Conservation (phyloP, 30 jellyfish, hydroid and myxozoan genomes). For the Aurelia sp. region DNA sequence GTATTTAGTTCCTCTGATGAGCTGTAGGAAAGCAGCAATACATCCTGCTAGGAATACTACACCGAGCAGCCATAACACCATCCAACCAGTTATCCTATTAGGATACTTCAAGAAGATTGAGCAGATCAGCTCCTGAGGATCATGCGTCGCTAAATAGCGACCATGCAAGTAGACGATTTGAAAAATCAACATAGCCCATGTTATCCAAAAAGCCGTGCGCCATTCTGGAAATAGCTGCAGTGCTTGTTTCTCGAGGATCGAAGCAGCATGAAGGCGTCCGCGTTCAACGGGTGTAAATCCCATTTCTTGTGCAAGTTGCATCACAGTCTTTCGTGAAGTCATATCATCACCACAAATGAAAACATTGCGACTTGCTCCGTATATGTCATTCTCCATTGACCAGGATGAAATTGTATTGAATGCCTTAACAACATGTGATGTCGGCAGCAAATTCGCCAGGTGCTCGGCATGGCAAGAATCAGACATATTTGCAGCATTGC, state of each 20-base stretch:
- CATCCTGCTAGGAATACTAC: constrained; percentile 62
- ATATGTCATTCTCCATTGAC: constrained; percentile 53
- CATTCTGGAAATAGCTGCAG: constrained; percentile 60
- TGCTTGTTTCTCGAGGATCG: constrained; percentile 47
- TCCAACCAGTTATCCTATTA: constrained; percentile 56
- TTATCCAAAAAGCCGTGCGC: constrained; percentile 51
- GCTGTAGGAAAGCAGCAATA: constrained; percentile 68
- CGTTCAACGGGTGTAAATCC: constrained; percentile 77
- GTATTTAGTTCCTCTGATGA: constrained; percentile 56
- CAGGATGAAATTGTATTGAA: constrained; percentile 81
- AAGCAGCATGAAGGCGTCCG: constrained; percentile 73
- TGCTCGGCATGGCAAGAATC: constrained; percentile 62
- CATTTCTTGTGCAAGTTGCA: constrained; percentile 61
- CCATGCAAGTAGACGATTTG: too few relatives aligned
- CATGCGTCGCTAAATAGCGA: too few relatives aligned
- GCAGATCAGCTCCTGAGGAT: too few relatives aligned
- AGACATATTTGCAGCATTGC: constrained; percentile 40
- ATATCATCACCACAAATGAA: constrained; percentile 47
- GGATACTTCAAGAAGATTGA: constrained; percentile 40
- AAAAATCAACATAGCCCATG: not conserved
- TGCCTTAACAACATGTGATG: constrained; percentile 71
- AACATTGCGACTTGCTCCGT: constrained; percentile 64
- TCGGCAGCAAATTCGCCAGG: constrained; percentile 52
- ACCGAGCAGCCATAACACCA: constrained; percentile 42
- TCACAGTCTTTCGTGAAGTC: constrained; percentile 9